These are phyloP conservation scores for Ailurus styani DNA, from an alignment of 2,113 vertebrate species.

Conservation along the genomic window DNA sequence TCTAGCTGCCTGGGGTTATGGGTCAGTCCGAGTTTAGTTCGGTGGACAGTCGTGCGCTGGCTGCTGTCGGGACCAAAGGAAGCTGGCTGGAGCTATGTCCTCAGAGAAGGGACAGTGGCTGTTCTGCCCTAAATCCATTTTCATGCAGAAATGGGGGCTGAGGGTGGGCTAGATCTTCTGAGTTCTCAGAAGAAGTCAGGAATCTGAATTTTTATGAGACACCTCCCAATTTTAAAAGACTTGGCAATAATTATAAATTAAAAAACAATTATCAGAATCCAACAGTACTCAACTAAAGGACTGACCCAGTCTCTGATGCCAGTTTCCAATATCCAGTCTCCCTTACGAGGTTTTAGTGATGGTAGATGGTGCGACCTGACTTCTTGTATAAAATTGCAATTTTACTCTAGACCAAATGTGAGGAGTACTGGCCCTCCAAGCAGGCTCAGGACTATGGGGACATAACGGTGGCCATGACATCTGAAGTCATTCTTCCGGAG, in stretches of 20 bases:
- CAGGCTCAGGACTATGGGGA: conserved; percentile 84
- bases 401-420: conserved; percentile 92
- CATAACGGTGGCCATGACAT: conserved; percentile 86
- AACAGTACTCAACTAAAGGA: not conserved
- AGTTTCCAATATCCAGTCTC: not conserved
- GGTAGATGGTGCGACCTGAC: not conserved
- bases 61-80: not conserved
- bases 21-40: not conserved
- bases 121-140: not conserved
- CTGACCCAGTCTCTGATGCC: not conserved
- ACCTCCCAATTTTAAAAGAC: not conserved
- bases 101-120: not conserved
- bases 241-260: not conserved
- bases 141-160: not conserved
- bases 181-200: not conserved
- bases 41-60: not conserved
- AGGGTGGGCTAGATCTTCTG: not conserved
- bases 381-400: not conserved
- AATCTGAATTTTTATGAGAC: not conserved
- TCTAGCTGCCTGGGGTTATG: not conserved
- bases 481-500: conserved; percentile 88
- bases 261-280: not conserved
- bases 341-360: not conserved
- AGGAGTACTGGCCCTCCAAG: conserved; percentile 92
- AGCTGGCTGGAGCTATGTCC: not conserved